Evolutionary conservation across 2,888 invertebrate species (phyloP).

Genomic region (Ctena decussata): DNA sequence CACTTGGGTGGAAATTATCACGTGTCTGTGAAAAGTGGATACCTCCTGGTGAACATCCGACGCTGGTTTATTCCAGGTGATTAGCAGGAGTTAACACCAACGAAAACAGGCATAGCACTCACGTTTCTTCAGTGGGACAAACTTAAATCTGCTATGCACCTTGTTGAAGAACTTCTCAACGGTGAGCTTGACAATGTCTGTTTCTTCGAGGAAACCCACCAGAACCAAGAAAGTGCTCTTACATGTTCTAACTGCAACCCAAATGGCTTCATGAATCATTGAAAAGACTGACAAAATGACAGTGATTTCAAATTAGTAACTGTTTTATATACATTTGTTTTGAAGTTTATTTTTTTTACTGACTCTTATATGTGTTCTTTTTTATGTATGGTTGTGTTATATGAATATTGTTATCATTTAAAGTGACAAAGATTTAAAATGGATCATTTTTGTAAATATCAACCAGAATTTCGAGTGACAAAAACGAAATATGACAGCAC

Average conservation of each 20-base stretch:
- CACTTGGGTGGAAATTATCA: conserved; percentile 1
- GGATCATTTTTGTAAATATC: neutral
- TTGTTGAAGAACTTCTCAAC: neutral
- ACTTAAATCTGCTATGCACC: neutral
- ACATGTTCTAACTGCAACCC: conserved; percentile 4
- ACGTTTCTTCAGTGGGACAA: conserved; percentile 6
- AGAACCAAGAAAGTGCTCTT: neutral
- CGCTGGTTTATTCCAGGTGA: neutral
- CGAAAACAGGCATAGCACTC: conserved; percentile 16
- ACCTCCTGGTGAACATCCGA: conserved; percentile 8
- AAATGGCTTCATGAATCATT: no score
- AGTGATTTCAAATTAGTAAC: neutral
- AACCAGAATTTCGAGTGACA: neutral
- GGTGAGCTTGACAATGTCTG: conserved; percentile 10
- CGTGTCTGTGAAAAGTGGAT: neutral
- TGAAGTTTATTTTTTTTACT: neutral
- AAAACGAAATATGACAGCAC: neutral
- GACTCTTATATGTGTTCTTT: neutral
- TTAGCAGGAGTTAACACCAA: neutral
- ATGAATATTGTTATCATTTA: neutral
- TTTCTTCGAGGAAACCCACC: neutral
- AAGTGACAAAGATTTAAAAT: neutral
- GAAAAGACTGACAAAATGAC: neutral
- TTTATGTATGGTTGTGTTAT: neutral
- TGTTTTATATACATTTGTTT: neutral